Conservation (phyloP, 2,888 invertebrate genomes). For the Orgyia antiqua region DNA sequence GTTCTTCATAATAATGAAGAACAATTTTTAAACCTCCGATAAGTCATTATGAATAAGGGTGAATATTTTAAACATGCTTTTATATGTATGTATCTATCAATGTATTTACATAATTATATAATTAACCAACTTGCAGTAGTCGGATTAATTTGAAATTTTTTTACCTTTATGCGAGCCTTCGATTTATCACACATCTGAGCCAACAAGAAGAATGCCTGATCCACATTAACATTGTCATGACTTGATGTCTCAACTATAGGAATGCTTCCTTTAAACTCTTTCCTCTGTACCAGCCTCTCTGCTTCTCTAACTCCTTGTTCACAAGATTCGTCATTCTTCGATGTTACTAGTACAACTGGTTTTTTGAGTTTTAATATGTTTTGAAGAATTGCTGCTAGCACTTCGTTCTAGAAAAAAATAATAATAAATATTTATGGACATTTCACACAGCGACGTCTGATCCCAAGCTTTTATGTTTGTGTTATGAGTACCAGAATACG, state of each 20-base stretch:
- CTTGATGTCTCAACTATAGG: conserved; percentile 96
- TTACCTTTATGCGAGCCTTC: conserved; percentile 83
- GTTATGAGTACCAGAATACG: no score
- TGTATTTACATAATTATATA: no score
- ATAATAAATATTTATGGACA: no score
- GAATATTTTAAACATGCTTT: no score
- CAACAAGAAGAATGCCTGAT: conserved; percentile 91
- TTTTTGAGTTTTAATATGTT: conserved; percentile 95
- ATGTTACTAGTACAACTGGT: conserved; percentile 95
- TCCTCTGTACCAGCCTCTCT: conserved; percentile 89
- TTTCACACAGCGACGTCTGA: no score
- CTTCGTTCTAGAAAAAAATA: conserved; percentile 75
- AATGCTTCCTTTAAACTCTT: conserved; percentile 94
- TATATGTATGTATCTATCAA: no score
- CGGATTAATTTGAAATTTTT: no score
- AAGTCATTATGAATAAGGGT: no score
- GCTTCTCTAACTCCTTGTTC: conserved; percentile 93
- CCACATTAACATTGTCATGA: conserved; percentile 97
- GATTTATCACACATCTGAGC: conserved; percentile 96
- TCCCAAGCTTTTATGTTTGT: no score
- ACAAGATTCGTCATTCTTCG: conserved; percentile 96
- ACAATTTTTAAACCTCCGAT: no score
- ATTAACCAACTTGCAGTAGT: no score
- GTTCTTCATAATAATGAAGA: no score
- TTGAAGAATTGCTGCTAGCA: conserved; percentile 89